phyloP scores from a whole-genome alignment of 2,797 vertebrate genomes.

The Lepus oiostolus region DNA sequence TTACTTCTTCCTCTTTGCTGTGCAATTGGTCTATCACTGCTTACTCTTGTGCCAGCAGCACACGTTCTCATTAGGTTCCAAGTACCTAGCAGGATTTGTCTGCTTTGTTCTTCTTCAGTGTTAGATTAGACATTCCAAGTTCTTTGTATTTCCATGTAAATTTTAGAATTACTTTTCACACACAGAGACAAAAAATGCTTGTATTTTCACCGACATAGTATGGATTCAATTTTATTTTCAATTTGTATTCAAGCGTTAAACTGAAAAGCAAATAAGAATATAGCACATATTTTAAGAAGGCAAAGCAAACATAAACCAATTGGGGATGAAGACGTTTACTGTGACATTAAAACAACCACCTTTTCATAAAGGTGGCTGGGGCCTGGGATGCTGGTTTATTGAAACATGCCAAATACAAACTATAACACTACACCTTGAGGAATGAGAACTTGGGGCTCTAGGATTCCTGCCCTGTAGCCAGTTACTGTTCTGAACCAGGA shows the following conservation, averaged over 20 bases:
- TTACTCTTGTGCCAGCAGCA: background rate
- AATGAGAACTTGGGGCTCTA: background rate
- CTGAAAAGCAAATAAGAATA: background rate
- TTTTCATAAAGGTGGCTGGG: background rate
- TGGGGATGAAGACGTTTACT: background rate
- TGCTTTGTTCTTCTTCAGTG: background rate
- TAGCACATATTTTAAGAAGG: background rate
- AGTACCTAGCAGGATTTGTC: background rate
- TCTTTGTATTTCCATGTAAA: background rate
- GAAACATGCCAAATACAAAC: background rate
- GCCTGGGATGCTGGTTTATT: background rate
- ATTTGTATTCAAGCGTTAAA: background rate
- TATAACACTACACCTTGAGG: background rate
- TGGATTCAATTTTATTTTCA: background rate
- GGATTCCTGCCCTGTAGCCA: background rate
- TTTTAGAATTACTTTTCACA: background rate
- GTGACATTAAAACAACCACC: background rate
- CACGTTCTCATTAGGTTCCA: background rate
- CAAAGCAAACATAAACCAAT: background rate
- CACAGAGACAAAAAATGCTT: background rate
- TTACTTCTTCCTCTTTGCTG: background rate
- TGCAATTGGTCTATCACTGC: too few relatives aligned
- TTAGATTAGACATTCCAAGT: background rate
- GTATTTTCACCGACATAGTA: background rate
- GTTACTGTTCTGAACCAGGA: background rate